These are phyloP conservation scores for Anas platyrhynchos DNA, from an alignment of 2,113 vertebrate species.

Conservation along the genomic window DNA sequence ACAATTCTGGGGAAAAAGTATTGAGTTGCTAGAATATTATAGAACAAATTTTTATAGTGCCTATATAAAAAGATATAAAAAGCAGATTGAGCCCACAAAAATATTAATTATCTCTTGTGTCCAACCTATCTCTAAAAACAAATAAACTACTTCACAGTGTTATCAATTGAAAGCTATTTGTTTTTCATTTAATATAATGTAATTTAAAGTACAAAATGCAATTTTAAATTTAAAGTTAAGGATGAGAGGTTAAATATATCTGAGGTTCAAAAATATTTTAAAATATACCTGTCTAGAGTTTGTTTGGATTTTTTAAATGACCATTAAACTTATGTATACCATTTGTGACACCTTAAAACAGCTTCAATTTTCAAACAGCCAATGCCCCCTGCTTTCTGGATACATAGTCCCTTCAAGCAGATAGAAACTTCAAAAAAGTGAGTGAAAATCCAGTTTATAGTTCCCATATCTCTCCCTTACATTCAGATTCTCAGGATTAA, in stretches of 20 bases:
- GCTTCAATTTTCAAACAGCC: background rate
- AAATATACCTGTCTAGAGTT: background rate
- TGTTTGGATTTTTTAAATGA: background rate
- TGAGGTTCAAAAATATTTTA: background rate
- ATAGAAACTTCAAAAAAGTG: background rate
- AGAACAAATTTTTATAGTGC: background rate
- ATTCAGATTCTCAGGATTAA: conserved; percentile 45
- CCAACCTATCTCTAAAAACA: background rate
- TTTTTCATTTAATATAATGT: background rate
- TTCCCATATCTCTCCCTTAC: background rate
- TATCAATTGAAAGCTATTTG: background rate
- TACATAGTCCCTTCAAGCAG: background rate
- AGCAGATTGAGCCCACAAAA: background rate
- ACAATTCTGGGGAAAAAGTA: background rate
- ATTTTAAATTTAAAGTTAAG: background rate
- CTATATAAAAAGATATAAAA: background rate
- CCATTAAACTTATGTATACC: background rate
- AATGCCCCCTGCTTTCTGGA: background rate
- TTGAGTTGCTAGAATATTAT: background rate
- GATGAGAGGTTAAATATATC: background rate
- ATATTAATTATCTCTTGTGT: background rate
- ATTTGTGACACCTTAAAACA: background rate
- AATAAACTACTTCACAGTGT: background rate
- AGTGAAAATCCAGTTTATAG: background rate
- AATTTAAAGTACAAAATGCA: background rate